These are phyloP conservation scores for Lissocephala sabroskyi DNA, from an alignment of 2,888 invertebrate species.

Conservation along the genomic window DNA sequence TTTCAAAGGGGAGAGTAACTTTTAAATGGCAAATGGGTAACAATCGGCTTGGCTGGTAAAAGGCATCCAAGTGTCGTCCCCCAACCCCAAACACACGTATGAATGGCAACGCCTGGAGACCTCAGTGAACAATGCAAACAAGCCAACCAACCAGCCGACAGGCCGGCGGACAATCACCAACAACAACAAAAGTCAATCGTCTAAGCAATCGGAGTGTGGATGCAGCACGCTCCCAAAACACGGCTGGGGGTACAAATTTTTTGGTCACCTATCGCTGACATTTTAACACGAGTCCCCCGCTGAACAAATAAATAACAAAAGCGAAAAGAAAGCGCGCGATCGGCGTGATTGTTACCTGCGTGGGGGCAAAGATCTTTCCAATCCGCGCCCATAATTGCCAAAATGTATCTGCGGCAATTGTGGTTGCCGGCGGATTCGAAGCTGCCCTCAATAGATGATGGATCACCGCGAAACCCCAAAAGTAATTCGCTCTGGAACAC, in stretches of 20 bases:
- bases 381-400: conserved; percentile 15
- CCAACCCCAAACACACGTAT: conserved; percentile 6
- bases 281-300: conserved; percentile 49
- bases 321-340: conserved; percentile 32
- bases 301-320: conserved; percentile 1
- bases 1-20: no score
- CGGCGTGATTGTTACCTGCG: conserved; percentile 34
- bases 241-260: conserved; percentile 44
- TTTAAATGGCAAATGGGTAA: conserved; percentile 6
- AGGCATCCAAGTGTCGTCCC: background rate
- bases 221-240: conserved; percentile 50
- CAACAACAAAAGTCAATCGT: conserved; percentile 48
- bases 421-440: no score
- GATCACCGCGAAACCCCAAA: conserved; percentile 27
- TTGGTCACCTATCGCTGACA: conserved; percentile 47
- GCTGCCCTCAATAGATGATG: conserved; percentile 47
- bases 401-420: conserved; percentile 11
- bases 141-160: no score
- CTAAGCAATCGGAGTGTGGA: background rate
- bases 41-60: background rate
- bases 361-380: conserved; percentile 51
- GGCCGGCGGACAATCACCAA: conserved; percentile 32
- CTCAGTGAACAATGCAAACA: conserved; percentile 1
- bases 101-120: no score
- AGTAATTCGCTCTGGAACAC: conserved; percentile 16